phyloP scores from a whole-genome alignment of 2,113 vertebrate species.

The Siphamia tubifer region DNA sequence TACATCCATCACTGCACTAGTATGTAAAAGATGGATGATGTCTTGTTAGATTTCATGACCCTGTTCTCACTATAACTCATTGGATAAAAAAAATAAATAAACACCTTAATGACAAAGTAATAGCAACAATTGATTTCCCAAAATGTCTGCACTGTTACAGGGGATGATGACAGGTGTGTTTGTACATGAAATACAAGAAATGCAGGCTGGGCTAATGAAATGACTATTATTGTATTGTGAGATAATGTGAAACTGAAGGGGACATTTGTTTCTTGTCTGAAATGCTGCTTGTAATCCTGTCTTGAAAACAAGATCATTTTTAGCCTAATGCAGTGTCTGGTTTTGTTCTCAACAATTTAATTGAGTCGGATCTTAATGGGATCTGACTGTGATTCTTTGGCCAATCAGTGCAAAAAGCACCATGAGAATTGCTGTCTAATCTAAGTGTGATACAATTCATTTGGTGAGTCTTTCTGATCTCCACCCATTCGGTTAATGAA shows the following conservation, averaged over 20 bases:
- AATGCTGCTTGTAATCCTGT: not conserved
- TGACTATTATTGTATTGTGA: slow-evolving; percentile 10
- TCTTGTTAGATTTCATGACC: slow-evolving; percentile 18
- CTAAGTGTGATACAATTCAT: slow-evolving; percentile 37
- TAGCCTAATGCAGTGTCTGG: not conserved
- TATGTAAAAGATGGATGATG: slow-evolving; percentile 9
- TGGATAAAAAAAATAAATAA: not conserved
- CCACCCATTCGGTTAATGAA: slow-evolving; percentile 11
- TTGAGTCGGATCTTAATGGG: slow-evolving; percentile 38
- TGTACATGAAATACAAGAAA: not conserved
- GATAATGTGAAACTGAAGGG: not conserved
- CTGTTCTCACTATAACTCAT: not conserved
- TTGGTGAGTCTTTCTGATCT: slow-evolving; percentile 45
- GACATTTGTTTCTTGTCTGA: not conserved
- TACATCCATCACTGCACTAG: slow-evolving; percentile 12
- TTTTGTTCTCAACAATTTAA: slow-evolving; percentile 32
- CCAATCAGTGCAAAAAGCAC: slow-evolving; percentile 25
- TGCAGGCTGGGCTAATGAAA: not conserved
- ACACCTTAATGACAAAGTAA: slow-evolving; percentile 20
- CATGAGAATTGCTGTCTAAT: slow-evolving; percentile 38
- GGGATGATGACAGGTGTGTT: not conserved
- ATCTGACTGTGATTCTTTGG: slow-evolving; percentile 18
- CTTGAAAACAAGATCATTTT: slow-evolving; percentile 12
- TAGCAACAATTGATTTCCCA: slow-evolving; percentile 19
- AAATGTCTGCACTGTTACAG: slow-evolving; percentile 1